Evolutionary conservation across 1,140 invertebrate genomes (phyloP), one percentile per base, ranked within the genome.

Genomic region (Drosophila trapezifrons): DNA sequence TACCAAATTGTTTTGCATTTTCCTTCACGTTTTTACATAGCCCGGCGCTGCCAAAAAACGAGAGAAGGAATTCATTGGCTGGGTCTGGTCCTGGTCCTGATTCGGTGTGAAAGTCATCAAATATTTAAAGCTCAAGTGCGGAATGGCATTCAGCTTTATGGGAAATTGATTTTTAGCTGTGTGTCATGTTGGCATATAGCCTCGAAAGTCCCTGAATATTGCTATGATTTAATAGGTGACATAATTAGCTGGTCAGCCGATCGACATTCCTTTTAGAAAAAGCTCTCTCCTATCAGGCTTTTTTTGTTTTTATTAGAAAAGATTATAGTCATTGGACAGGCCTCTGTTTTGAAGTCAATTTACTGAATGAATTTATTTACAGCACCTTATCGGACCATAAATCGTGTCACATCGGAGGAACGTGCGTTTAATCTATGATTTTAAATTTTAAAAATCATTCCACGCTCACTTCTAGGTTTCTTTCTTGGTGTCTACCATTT

Each of bases 1-100:
- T 76, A 76, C 72, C 83, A 82, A 87, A 87, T 87, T 82, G 83
- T 83, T 82, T 83, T 76, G 58, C 77, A 82, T 83, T 86, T 81
- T 76, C 20, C 20, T 22, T 38, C 29, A 46, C 47, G 42, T 57
- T 65, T 64, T 67, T 58, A 42, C 40, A 65, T 45, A 29, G 45
- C 56, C 62, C 35, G 20, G 10, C 59, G 60, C 55, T 69, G 46
- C 52, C 51, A 55, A 47, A 47, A 55, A 70, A 52, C 25, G 40
- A 46, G 45, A 13, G 38, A 20, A 18, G 45, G 40, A 57, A 40
- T n/a, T 32, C 35, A 49, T 25, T 76, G 51, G 29, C 67, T 37
- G 5, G 18, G n/a, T 64, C 52, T 32, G 35, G 13, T 29, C 9
- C 20, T 47, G 43, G 5, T 18, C 59, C 42, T 13, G 18, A 55